Base-by-base conservation (phyloP, 2,888 invertebrate genomes). In the Plebejus argus region DNA sequence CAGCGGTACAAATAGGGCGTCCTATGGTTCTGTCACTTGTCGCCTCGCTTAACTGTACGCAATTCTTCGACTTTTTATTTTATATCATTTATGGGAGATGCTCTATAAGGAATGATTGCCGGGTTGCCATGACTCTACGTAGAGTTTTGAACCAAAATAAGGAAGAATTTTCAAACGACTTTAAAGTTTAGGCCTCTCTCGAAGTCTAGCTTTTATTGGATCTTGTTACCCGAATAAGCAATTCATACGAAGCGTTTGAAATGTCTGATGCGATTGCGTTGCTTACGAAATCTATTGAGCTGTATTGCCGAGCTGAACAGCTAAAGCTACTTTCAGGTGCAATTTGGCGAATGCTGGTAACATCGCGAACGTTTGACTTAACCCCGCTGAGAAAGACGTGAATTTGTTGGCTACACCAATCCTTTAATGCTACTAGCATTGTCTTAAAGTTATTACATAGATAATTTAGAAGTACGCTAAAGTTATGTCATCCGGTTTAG, bases 21-120 rank as follows among this genome's bases (percentile, higher is more conserved):
- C 84, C 82, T 84, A 83, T 83, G 79, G 82, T 83, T 80, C 84
- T 84, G 85, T 85, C 85, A 84, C 81, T 83, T 83, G 83, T 79
- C 80, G 79, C 81, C 77, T 79, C 80, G 79, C 81, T 77, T 86
- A 87, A 86, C 87, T 85, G 86, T 87, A 85, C 80, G 81, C 83
- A 80, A 83, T 82, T 74, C 81, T 39, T 77, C 61, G 53, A 66
- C 79, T 80, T 81, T 81, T 81, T 78, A 76, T 79, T 76, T 72
- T 71, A 77, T 58, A 53, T 78, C 70, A 74, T 71, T 53, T 77
- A 78, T 77, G 76, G 79, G 77, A 78, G 74, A 70, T 33, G 28
- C 15, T 35, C 15, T 61, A 74, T 70, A 66, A 28, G 75, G 45
- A 45, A 72, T 53, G 45, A 49, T 7, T 28, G 53, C n/a, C 6